Conservation (phyloP, 2,113 vertebrate genomes). For the Barbus barbus region DNA sequence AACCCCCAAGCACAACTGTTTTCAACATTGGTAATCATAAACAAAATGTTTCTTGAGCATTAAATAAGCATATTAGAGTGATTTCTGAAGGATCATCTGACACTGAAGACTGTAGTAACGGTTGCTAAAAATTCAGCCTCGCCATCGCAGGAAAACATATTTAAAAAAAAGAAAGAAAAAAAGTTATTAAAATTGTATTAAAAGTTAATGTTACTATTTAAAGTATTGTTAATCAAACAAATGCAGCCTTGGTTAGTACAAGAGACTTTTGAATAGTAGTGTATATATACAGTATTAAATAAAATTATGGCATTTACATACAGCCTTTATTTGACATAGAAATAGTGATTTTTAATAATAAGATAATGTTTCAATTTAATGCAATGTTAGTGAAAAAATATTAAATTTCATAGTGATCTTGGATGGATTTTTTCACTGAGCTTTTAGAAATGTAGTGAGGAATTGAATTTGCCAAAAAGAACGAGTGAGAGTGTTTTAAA, state of each 20-base stretch:
- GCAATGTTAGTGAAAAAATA: background rate
- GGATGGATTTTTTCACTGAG: background rate
- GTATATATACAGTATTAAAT: background rate
- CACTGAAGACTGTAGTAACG: too few relatives aligned
- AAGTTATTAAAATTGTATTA: background rate
- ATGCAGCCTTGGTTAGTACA: background rate
- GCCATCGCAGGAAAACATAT: too few relatives aligned
- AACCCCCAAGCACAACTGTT: too few relatives aligned
- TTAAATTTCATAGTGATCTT: background rate
- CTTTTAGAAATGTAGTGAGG: background rate
- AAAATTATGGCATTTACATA: background rate
- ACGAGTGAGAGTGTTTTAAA: background rate
- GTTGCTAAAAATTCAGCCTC: too few relatives aligned
- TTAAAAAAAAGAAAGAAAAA: too few relatives aligned
- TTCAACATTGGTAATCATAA: too few relatives aligned
- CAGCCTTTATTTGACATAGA: background rate
- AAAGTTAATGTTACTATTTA: background rate
- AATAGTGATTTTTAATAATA: background rate
- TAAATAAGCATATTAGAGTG: too few relatives aligned
- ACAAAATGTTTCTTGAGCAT: too few relatives aligned
- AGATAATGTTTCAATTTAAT: background rate
- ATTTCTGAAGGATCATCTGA: too few relatives aligned
- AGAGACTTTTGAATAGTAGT: background rate
- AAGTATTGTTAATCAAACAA: background rate
- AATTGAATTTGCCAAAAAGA: background rate